Evolutionary conservation across 2,888 invertebrate species (phyloP).

Genomic region (Drosophila mimetica): DNA sequence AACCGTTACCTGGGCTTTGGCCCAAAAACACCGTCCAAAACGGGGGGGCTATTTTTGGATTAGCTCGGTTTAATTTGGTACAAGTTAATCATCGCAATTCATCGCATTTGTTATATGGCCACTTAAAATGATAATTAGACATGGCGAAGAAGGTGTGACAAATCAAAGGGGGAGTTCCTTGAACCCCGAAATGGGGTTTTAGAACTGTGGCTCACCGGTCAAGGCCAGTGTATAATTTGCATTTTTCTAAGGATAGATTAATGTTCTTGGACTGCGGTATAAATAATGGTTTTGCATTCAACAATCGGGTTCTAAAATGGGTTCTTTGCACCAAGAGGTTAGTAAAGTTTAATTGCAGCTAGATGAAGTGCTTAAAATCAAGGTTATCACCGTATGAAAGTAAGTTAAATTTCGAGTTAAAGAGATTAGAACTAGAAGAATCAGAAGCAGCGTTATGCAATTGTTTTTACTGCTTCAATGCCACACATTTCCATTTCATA

Average conservation of each 20-base stretch:
- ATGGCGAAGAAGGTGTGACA: conserved; percentile 13
- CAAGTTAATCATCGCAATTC: conserved; percentile 13
- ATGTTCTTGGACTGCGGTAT: neutral
- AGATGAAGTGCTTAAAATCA: neutral
- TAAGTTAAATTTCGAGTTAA: too few relatives aligned
- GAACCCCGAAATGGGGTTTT: conserved; percentile 7
- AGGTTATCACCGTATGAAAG: neutral
- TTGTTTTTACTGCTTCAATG: neutral
- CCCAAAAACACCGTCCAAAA: neutral
- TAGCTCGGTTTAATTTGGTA: conserved; percentile 3
- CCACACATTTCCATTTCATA: conserved; percentile 6
- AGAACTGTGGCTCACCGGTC: conserved; percentile 6
- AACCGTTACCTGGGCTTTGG: conserved; percentile 15
- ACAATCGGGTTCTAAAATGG: neutral
- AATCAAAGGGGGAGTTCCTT: conserved; percentile 12
- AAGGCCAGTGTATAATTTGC: conserved; percentile 4
- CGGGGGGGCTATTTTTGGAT: conserved; percentile 5
- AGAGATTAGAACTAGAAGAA: too few relatives aligned
- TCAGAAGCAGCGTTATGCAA: neutral
- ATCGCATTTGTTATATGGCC: conserved; percentile 7
- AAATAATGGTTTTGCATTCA: neutral
- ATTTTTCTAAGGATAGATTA: neutral
- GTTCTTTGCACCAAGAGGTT: conserved; percentile 7
- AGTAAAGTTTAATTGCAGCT: neutral
- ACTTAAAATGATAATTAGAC: conserved; percentile 22